Evolutionary conservation across 2,797 vertebrate genomes (phyloP).

Genomic region (Zalophus californianus): DNA sequence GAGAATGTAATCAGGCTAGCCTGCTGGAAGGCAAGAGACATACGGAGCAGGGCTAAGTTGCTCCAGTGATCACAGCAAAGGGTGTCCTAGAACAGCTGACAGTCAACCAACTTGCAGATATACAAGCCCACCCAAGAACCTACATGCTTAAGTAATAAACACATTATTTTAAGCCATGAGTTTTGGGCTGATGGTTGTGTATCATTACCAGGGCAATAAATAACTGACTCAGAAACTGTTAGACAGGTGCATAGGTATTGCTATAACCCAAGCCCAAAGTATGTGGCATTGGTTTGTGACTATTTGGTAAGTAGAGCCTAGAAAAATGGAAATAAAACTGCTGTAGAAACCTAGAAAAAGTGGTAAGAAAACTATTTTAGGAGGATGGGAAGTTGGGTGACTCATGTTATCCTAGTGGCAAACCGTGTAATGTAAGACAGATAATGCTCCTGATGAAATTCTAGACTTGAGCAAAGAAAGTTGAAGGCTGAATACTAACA

Average conservation of each 20-base stretch:
- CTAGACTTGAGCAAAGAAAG: not conserved
- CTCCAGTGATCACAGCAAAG: not conserved
- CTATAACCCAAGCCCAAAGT: not conserved
- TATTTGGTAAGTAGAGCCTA: not conserved
- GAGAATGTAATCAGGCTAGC: not conserved
- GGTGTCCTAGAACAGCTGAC: not conserved
- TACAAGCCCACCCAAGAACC: not conserved
- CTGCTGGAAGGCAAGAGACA: not conserved
- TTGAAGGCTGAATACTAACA: not conserved
- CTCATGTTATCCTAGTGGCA: not conserved
- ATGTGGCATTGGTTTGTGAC: not conserved
- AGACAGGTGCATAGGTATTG: not conserved
- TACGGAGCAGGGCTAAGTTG: not conserved
- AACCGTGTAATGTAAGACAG: not conserved
- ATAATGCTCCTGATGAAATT: not conserved
- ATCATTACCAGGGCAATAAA: not conserved
- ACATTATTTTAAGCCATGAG: not conserved
- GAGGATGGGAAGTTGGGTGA: not conserved
- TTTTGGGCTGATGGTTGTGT: not conserved
- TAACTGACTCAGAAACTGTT: not conserved
- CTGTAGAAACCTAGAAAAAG: not conserved
- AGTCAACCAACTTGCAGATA: not conserved
- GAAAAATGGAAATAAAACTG: not conserved
- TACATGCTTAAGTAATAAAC: not conserved
- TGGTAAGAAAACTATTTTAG: not conserved